phyloP scores from a whole-genome alignment of 2,113 vertebrate genomes.

The Gopherus evgoodei region DNA sequence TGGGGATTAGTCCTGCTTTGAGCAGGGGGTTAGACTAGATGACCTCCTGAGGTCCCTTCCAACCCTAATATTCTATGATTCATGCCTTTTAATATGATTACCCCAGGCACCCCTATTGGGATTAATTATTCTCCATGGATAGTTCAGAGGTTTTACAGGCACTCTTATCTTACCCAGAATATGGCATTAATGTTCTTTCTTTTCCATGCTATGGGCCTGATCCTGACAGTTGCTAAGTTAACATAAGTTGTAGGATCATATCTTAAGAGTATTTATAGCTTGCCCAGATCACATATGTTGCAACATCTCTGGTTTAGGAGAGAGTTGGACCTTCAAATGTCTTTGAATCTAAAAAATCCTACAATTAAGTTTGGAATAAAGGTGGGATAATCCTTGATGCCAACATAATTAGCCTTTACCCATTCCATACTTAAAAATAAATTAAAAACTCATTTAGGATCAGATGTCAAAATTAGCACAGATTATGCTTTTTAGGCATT shows the following conservation, averaged over 20 bases:
- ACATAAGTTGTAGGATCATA: neutral
- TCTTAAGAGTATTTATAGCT: neutral
- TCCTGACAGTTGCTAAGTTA: neutral
- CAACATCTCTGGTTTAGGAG: neutral
- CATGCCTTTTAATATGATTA: neutral
- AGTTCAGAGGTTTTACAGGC: neutral
- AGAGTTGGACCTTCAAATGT: neutral
- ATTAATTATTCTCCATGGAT: neutral
- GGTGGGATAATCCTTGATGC: neutral
- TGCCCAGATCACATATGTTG: neutral
- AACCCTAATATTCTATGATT: too few relatives aligned
- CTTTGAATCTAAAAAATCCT: neutral
- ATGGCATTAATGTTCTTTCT: neutral
- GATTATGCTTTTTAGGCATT: neutral
- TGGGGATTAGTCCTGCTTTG: too few relatives aligned
- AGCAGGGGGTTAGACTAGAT: too few relatives aligned
- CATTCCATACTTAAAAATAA: fast-evolving
- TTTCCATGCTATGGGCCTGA: neutral
- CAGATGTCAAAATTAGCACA: neutral
- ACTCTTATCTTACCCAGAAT: neutral
- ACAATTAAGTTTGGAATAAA: neutral
- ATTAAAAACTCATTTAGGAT: constrained; percentile 12
- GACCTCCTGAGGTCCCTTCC: too few relatives aligned
- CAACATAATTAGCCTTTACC: neutral
- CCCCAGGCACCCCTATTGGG: neutral